phyloP scores from a whole-genome alignment of 2,888 invertebrate genomes.

The Tigriopus californicus region DNA sequence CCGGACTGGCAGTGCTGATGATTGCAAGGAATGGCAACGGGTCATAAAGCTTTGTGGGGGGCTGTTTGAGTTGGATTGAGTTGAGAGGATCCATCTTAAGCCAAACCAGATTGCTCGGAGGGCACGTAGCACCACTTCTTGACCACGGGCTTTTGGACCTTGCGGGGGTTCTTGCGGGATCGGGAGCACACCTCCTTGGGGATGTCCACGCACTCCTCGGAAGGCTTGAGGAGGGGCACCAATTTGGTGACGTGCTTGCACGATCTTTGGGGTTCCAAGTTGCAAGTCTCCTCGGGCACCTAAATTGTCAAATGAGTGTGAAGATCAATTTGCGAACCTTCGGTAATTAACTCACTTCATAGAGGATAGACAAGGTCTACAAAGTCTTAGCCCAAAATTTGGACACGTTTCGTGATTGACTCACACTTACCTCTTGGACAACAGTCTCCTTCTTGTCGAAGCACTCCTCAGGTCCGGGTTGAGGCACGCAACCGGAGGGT shows the following conservation, averaged over 20 bases:
- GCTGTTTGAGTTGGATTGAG: too few species aligned
- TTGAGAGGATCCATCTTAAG: too few species aligned
- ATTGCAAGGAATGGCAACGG: too few species aligned
- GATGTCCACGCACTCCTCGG: constrained; percentile 14
- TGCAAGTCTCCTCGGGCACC: constrained; percentile 8
- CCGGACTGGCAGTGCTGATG: too few species aligned
- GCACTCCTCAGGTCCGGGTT: constrained; percentile 8
- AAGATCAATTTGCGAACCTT: too few species aligned
- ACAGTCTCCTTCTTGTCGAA: constrained; percentile 8
- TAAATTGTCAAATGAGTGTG: too few species aligned
- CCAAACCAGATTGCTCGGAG: constrained; percentile 3
- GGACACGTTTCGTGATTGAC: too few species aligned
- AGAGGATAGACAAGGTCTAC: too few species aligned
- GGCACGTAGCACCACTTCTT: constrained; percentile 15
- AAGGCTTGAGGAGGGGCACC: constrained; percentile 7
- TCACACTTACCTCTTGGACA: constrained; percentile 7
- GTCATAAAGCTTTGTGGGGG: too few species aligned
- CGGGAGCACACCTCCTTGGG: constrained; percentile 14
- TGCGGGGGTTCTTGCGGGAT: constrained; percentile 8
- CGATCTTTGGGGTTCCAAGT: constrained; percentile 8
- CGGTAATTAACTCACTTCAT: too few species aligned
- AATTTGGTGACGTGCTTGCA: constrained; percentile 8
- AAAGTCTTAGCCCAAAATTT: too few species aligned
- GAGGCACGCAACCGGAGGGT: neutral
- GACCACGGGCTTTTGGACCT: constrained; percentile 13